Conservation (phyloP, 1,140 invertebrate species). For the Capitella teleta region DNA sequence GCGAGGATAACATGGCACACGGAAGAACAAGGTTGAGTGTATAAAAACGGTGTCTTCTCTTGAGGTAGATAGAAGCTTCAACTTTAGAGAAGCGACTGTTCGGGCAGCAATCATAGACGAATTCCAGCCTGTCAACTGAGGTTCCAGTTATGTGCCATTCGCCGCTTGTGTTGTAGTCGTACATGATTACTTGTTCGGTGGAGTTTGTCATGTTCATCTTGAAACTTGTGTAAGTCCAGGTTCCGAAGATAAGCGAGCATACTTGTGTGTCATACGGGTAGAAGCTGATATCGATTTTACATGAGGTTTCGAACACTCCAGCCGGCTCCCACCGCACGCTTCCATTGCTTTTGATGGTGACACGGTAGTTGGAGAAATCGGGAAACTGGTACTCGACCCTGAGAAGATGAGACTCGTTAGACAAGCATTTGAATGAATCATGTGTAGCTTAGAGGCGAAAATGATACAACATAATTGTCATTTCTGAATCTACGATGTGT, state of each 20-base stretch:
- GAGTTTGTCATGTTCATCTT: conserved; percentile 4
- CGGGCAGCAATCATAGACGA: neutral
- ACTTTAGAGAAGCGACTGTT: conserved; percentile 2
- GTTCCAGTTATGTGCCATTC: neutral
- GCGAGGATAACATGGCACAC: conserved; percentile 3
- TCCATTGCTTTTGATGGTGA: neutral
- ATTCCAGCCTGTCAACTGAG: neutral
- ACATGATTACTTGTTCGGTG: neutral
- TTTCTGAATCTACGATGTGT: too few species aligned
- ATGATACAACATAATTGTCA: too few species aligned
- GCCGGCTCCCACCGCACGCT: conserved; percentile 5
- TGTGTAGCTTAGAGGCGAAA: too few species aligned
- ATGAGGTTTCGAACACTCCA: neutral
- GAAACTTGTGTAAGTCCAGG: neutral
- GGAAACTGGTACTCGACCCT: neutral
- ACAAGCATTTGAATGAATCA: too few species aligned
- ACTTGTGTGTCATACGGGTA: conserved; percentile 14
- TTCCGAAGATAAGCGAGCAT: conserved; percentile 3
- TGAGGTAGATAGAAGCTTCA: neutral
- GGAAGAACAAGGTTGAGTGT: conserved; percentile 4
- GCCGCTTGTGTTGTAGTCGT: conserved; percentile 4
- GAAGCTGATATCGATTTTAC: conserved; percentile 41
- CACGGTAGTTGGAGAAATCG: neutral
- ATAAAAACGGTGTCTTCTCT: conserved; percentile 2
- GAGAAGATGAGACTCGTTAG: neutral